phyloP scores from a whole-genome alignment of 2,797 vertebrate genomes.

The Tokudaia muenninki region DNA sequence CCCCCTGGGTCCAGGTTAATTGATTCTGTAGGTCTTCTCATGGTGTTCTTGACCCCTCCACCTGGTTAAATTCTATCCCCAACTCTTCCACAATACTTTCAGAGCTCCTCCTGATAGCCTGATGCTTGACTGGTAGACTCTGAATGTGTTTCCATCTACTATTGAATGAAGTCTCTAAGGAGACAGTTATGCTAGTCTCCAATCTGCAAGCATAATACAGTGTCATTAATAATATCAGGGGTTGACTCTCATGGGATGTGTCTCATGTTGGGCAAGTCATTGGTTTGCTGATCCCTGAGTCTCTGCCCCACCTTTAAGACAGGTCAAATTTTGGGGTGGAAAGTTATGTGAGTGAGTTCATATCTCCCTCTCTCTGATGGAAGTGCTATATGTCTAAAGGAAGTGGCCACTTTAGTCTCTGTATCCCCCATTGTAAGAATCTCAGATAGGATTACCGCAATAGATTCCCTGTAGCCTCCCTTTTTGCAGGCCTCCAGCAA shows the following conservation, averaged over 20 bases:
- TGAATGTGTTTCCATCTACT: background rate
- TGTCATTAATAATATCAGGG: background rate
- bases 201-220: background rate
- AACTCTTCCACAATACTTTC: background rate
- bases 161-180: background rate
- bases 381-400: background rate
- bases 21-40: background rate
- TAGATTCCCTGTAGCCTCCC: background rate
- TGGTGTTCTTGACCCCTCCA: background rate
- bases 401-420: background rate
- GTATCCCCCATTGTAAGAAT: background rate
- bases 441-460: background rate
- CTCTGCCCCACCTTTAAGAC: background rate
- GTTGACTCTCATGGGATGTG: background rate
- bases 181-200: background rate
- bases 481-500: background rate
- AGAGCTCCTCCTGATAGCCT: background rate
- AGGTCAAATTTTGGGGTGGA: background rate
- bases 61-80: background rate
- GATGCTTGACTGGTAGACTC: background rate
- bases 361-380: background rate
- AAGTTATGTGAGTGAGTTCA: background rate
- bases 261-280: background rate
- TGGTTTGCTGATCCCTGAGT: background rate
- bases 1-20: background rate